Conservation (phyloP, 1,140 invertebrate genomes). For the Polypedilum pembai region DNA sequence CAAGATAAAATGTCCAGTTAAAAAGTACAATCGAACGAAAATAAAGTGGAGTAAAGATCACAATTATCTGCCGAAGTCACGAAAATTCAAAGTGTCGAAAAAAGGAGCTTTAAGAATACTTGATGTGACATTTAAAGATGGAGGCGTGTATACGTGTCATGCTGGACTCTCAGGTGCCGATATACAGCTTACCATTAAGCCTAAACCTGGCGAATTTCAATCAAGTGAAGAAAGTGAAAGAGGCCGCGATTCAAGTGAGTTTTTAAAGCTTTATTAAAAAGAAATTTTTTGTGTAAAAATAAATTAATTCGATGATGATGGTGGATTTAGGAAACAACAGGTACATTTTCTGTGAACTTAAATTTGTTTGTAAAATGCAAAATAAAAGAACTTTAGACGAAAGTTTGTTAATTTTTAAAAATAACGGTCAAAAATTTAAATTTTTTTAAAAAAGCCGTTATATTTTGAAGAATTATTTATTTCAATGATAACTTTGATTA, state of each 20-base stretch:
- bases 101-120: conserved; percentile 79
- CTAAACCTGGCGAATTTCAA: conserved; percentile 65
- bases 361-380: too few relatives aligned
- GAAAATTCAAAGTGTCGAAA: conserved; percentile 75
- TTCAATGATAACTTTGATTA: too few relatives aligned
- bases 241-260: conserved; percentile 38
- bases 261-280: neutral
- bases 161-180: conserved; percentile 66
- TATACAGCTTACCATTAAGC: conserved; percentile 63
- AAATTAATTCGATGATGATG: too few relatives aligned
- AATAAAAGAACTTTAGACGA: too few relatives aligned
- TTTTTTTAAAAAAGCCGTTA: too few relatives aligned
- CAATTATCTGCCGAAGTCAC: conserved; percentile 59
- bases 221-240: conserved; percentile 66
- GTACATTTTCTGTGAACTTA: too few relatives aligned
- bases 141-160: conserved; percentile 74
- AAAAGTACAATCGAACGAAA: conserved; percentile 66
- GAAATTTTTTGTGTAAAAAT: neutral
- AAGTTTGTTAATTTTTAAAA: too few relatives aligned
- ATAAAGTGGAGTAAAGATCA: conserved; percentile 79
- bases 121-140: conserved; percentile 64
- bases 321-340: too few relatives aligned
- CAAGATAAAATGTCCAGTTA: conserved; percentile 85
- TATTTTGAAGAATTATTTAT: too few relatives aligned
- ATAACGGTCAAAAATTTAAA: too few relatives aligned